These are phyloP conservation scores for Dugesia japonica DNA, from an alignment of 2,888 invertebrate genomes.

Conservation along the genomic window DNA sequence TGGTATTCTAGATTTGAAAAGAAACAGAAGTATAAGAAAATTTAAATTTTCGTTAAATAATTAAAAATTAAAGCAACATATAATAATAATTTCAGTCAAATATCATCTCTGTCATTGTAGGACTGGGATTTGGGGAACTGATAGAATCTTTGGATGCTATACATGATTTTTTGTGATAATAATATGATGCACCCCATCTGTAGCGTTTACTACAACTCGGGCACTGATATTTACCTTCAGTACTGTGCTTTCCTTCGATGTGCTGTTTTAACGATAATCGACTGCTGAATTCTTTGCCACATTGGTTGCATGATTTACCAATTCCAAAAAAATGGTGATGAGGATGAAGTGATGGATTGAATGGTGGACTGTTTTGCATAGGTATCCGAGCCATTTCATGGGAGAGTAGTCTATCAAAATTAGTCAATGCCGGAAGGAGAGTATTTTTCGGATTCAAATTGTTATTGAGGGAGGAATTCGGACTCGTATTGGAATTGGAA, in stretches of 20 bases:
- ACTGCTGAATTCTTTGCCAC: slow-evolving; percentile 29
- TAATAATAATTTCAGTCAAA: background rate
- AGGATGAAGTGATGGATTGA: background rate
- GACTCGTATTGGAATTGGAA: slow-evolving; percentile 7
- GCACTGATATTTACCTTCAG: slow-evolving; percentile 30
- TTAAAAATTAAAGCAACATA: background rate
- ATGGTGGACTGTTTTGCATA: background rate
- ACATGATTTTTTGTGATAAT: slow-evolving; percentile 34
- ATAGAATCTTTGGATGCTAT: slow-evolving; percentile 20
- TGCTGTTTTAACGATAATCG: slow-evolving; percentile 30
- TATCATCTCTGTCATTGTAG: background rate
- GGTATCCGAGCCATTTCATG: slow-evolving; percentile 15
- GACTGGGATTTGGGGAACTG: background rate
- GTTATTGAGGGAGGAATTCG: background rate
- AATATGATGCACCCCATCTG: slow-evolving; percentile 33
- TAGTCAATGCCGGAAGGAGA: background rate
- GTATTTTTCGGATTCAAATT: background rate
- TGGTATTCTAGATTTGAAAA: slow-evolving; percentile 5
- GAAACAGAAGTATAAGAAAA: background rate
- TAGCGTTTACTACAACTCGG: slow-evolving; percentile 27
- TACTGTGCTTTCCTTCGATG: slow-evolving; percentile 32
- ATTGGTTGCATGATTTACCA: slow-evolving; percentile 23
- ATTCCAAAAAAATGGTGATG: background rate
- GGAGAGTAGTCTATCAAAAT: background rate
- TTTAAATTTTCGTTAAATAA: background rate